These are phyloP conservation scores for Platycercus adscitus DNA, from an alignment of 2,113 vertebrate species.

Conservation along the genomic window DNA sequence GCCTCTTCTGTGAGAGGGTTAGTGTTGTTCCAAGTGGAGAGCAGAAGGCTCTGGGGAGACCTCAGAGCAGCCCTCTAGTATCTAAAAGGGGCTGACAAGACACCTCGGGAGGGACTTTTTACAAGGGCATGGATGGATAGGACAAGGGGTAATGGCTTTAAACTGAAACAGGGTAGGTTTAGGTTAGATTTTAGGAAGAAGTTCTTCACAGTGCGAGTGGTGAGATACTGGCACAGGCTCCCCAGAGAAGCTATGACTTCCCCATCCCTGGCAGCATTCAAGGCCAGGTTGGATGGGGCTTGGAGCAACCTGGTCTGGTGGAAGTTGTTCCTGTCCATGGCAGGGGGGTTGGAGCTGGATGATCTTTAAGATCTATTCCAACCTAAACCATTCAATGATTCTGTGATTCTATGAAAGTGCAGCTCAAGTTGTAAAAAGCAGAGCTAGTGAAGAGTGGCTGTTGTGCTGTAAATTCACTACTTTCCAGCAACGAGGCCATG, in stretches of 20 bases:
- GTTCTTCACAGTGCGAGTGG: background rate
- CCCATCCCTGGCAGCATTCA: background rate
- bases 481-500: background rate
- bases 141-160: background rate
- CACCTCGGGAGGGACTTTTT: background rate
- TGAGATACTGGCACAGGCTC: background rate
- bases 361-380: background rate
- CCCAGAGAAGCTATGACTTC: background rate
- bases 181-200: background rate
- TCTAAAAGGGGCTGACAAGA: background rate
- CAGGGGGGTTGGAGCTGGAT: background rate
- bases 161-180: background rate
- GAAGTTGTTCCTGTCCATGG: background rate
- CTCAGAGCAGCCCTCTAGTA: background rate
- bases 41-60: background rate
- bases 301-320: background rate
- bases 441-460: background rate
- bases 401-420: background rate
- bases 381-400: background rate
- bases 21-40: background rate
- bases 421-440: background rate
- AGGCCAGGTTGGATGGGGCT: background rate
- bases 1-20: background rate
- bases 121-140: background rate
- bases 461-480: background rate